Conservation (phyloP, 1,140 invertebrate species). For the Micrasema longulum region DNA sequence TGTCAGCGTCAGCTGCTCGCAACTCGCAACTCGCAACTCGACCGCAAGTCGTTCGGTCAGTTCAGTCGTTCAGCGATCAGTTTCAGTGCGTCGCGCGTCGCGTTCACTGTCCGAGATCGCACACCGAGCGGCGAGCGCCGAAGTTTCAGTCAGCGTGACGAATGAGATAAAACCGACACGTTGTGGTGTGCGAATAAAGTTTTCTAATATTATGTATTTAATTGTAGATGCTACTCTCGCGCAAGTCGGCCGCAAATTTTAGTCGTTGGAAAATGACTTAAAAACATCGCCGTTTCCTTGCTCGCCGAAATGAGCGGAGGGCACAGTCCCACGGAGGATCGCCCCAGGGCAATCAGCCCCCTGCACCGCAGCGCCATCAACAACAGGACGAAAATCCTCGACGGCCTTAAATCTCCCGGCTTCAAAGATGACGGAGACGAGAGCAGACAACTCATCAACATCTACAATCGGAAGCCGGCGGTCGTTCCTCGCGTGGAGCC, state of each 20-base stretch:
- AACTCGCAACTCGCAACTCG: background rate
- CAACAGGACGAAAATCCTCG: conserved; percentile 61
- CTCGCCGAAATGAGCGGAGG: background rate
- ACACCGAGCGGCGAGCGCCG: too few relatives aligned
- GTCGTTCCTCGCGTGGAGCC: conserved; percentile 55
- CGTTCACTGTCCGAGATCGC: background rate
- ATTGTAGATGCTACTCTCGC: too few relatives aligned
- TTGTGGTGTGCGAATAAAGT: conserved; percentile 1
- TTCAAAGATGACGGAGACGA: conserved; percentile 59
- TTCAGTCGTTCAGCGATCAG: too few relatives aligned
- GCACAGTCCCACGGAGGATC: conserved; percentile 33
- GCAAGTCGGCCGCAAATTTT: too few relatives aligned
- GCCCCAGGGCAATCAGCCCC: conserved; percentile 37
- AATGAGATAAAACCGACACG: background rate
- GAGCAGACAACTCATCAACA: conserved; percentile 62
- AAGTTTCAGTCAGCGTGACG: conserved; percentile 9
- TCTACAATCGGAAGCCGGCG: conserved; percentile 60
- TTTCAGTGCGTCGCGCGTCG: background rate
- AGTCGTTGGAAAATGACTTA: conserved; percentile 28
- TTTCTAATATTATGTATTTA: too few relatives aligned
- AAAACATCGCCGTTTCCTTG: background rate
- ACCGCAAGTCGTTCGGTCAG: background rate
- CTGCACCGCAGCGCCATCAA: conserved; percentile 52
- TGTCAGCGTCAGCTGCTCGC: conserved; percentile 8
- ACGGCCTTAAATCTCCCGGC: conserved; percentile 55